Evolutionary conservation across 37 sponge, comb jelly and placozoan genomes (phyloP), one percentile per base, ranked within the genome.

Genomic region (Ephydatia muelleri): DNA sequence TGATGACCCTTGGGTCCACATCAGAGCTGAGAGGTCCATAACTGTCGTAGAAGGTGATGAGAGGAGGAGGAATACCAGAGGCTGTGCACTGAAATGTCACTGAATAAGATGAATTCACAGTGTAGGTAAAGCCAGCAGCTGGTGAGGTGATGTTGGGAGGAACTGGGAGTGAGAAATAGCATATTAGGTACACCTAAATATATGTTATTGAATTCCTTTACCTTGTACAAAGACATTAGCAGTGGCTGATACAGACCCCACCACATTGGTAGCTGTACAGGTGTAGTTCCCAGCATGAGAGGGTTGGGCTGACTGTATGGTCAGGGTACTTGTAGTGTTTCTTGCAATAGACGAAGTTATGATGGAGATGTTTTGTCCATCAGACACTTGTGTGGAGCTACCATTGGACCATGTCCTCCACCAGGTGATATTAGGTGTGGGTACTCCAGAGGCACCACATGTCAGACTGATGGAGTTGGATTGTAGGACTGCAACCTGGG

Each of bases 161-260:
- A 78, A 39, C 78, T 82, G 34, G n/a, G n/a, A n/a, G n/a, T n/a
- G n/a, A n/a, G n/a, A n/a, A n/a, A n/a, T n/a, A n/a, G n/a, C n/a
- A n/a, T n/a, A n/a, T n/a, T n/a, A 76, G n/a, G n/a, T n/a, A n/a
- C n/a, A n/a, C n/a, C n/a, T n/a, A n/a, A n/a, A n/a, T n/a, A 71
- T 12, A 26, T 71, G 12, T 27, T 14, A 25, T 35, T 3, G 9
- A 68, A 4, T 32, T 26, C 31, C 76, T 89, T 66, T 26, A 92
- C 93, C 93, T 27, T 92, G 93, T 2, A 92, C 93, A 65, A 86
- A 76, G 19, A 92, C 83, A 39, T 78, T 83, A 19, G 86, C 89
- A 38, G 38, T 23, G 0, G 80, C 78, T 23, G 75, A 13, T 2
- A 43, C 75, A 39, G 30, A 38, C 2, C 80, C 86, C 73, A 85